These are phyloP conservation scores for Brachylomia viminalis DNA, from an alignment of 2,888 invertebrate genomes.

Conservation along the genomic window DNA sequence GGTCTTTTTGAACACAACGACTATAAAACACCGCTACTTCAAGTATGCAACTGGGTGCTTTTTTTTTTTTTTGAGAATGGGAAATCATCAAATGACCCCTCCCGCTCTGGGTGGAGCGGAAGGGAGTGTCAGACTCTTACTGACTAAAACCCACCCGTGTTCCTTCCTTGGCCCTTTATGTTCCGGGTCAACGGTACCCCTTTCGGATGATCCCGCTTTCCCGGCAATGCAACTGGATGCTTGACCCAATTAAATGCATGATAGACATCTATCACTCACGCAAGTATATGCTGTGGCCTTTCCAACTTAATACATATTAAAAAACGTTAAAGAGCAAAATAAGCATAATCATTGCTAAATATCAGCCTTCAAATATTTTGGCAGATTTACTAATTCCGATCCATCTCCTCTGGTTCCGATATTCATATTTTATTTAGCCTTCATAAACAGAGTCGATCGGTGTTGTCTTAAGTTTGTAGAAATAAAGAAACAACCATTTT, in stretches of 20 bases:
- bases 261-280: constrained; percentile 30
- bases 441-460: constrained; percentile 30
- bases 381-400: constrained; percentile 50
- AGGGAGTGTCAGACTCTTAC: too few species aligned
- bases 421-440: constrained; percentile 54
- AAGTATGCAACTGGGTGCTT: constrained; percentile 9
- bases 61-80: too few species aligned
- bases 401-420: constrained; percentile 33
- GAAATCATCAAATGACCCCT: too few species aligned
- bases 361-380: constrained; percentile 62
- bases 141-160: too few species aligned
- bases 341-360: constrained; percentile 64
- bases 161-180: too few species aligned
- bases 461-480: constrained; percentile 22
- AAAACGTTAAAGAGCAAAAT: constrained; percentile 69
- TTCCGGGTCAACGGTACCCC: too few species aligned
- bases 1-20: not conserved
- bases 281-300: constrained; percentile 45
- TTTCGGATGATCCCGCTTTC: too few species aligned
- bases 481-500: not conserved
- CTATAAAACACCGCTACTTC: constrained; percentile 3
- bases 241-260: constrained; percentile 10
- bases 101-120: too few species aligned
- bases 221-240: constrained; percentile 13
- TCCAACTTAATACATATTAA: constrained; percentile 63